phyloP scores from a whole-genome alignment of 2,797 vertebrate species.

The Halcyon chelicuti region DNA sequence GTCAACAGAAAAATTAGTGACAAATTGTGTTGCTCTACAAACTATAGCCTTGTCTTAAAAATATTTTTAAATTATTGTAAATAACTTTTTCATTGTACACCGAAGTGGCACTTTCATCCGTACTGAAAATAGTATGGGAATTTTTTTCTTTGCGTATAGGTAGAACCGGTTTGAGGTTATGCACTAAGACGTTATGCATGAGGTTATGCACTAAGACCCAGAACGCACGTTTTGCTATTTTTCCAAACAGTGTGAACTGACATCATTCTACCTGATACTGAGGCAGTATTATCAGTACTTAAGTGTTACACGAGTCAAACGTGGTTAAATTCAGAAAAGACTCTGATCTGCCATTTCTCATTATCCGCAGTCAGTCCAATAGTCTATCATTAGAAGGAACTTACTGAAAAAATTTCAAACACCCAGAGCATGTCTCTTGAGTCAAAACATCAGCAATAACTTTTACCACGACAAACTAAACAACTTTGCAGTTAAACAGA shows the following conservation, averaged over 20 bases:
- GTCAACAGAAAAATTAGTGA: neutral
- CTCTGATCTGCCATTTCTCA: neutral
- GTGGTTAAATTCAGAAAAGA: neutral
- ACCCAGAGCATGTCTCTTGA: neutral
- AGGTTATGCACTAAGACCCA: neutral
- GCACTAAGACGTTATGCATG: neutral
- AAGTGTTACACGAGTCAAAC: neutral
- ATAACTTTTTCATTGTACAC: neutral
- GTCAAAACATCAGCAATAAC: neutral
- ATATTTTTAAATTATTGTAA: neutral
- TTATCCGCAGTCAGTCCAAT: neutral
- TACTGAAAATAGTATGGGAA: neutral
- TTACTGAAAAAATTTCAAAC: neutral
- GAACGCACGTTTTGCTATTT: neutral
- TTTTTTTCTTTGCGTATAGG: neutral
- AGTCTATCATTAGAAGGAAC: neutral
- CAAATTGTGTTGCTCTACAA: neutral
- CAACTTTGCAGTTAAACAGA: neutral
- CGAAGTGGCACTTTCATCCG: neutral
- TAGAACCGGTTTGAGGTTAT: neutral
- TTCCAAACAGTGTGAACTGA: neutral
- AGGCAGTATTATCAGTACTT: neutral
- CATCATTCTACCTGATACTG: accelerated
- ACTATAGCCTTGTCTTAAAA: neutral
- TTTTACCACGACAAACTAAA: neutral